Percentiles rank a stretch among this genome's conserved stretches.
Evolutionary conservation across 1,140 invertebrate species (phyloP).

Genomic region (Prorops nasuta): DNA sequence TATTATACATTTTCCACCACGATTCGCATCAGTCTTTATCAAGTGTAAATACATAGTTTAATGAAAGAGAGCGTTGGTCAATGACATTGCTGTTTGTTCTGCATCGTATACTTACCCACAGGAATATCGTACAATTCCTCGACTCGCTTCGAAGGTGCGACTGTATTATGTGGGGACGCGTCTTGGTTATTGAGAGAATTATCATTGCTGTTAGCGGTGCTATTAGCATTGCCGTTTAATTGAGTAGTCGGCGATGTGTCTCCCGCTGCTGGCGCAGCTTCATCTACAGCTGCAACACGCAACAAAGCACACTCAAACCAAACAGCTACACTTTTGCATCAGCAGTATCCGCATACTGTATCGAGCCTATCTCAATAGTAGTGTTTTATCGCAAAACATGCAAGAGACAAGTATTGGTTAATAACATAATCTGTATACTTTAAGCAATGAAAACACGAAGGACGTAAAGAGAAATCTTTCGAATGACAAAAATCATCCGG

Average conservation of each 20-base stretch:
- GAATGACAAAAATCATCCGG: not conserved
- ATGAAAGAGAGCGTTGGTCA: no score
- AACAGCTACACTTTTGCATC: constrained; percentile 19
- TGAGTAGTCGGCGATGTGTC: constrained; percentile 49
- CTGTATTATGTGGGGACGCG: constrained; percentile 42
- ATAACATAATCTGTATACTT: no score
- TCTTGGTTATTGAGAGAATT: constrained; percentile 55
- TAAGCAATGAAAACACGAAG: no score
- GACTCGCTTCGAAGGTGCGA: constrained; percentile 57
- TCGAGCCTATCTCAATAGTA: no score
- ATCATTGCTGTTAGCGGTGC: constrained; percentile 55
- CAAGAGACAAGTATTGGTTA: no score
- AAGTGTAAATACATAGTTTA: no score
- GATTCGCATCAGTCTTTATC: no score
- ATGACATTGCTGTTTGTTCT: not conserved
- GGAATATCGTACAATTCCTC: constrained; percentile 82
- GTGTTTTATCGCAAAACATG: not conserved
- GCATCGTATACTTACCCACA: constrained; percentile 65
- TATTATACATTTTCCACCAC: no score
- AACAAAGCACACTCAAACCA: constrained; percentile 47
- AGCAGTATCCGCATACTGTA: not conserved
- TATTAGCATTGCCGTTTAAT: constrained; percentile 54
- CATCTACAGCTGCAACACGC: constrained; percentile 48
- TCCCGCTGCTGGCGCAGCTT: constrained; percentile 33
- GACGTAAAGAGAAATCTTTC: constrained; percentile 3